These are phyloP conservation scores for Trichopria drosophilae DNA, from an alignment of 2,888 invertebrate genomes.

Conservation along the genomic window DNA sequence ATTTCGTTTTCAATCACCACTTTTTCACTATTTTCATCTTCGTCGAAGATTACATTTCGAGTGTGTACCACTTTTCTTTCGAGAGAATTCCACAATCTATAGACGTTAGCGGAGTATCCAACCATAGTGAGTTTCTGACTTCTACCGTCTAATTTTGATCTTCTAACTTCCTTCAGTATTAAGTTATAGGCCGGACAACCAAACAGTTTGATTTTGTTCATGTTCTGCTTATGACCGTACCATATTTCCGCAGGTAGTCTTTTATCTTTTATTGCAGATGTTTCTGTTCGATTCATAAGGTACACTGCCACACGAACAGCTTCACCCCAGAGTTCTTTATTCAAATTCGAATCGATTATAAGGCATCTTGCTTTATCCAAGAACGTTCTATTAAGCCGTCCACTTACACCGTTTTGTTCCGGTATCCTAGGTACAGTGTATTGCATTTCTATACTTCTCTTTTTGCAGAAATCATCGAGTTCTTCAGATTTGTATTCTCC, in stretches of 20 bases:
- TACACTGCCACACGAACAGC: constrained; percentile 10
- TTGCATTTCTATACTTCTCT: constrained; percentile 11
- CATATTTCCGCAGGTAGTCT: background rate
- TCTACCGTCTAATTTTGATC: constrained; percentile 2
- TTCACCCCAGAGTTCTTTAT: constrained; percentile 38
- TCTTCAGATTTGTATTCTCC: constrained; percentile 35
- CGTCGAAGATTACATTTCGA: constrained; percentile 6
- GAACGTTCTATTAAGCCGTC: constrained; percentile 1
- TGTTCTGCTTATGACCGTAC: background rate
- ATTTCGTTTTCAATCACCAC: background rate
- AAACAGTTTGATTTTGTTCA: constrained; percentile 2
- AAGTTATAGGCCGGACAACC: background rate
- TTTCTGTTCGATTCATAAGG: constrained; percentile 4
- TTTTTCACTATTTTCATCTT: constrained; percentile 1
- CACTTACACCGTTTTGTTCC: constrained; percentile 2
- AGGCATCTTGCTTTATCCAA: constrained; percentile 39
- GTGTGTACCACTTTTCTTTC: constrained; percentile 3
- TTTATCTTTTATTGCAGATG: background rate
- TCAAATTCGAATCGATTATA: constrained; percentile 35
- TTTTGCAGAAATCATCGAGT: constrained; percentile 29
- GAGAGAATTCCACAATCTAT: constrained; percentile 2
- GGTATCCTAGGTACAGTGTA: constrained; percentile 1
- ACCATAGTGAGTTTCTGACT: background rate
- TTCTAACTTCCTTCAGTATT: background rate
- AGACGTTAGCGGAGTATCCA: constrained; percentile 1